Base-by-base conservation (phyloP, 1,140 invertebrate species). In the Limonius californicus region DNA sequence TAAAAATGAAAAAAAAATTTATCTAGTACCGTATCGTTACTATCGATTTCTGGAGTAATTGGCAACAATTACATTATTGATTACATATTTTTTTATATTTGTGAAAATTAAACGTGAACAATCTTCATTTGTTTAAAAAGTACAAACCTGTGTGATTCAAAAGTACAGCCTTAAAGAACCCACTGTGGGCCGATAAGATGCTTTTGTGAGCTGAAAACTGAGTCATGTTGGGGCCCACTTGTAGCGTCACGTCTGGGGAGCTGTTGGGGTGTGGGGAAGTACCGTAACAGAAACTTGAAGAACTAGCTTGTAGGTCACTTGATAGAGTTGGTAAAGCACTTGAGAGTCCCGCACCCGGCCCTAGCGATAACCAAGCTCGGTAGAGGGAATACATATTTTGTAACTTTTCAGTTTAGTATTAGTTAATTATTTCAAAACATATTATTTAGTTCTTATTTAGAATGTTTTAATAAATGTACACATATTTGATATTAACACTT, bases 161-260 rank as follows among this genome's bases (percentile, higher is more conserved):
- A 11, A 85, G 76, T 20, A 82, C 77, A 2, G 83, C 82, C 59
- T 84, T 80, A 64, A 87, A 79, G 69, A 89, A 90, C 4, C 87
- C 88, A 67, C 87, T 89, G 70, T 90, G 87, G 8, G 84, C 80
- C 2, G 85, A 80, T n/a, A 91, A 71, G 3, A 90, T 79, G 14
- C 79, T 72, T 8, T 83, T 81, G 68, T 90, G 87, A 0, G 87
- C 87, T 0, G 85, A 83, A 74, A 89, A 90, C 35, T 87, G 82
- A 1, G 84, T 83, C 59, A 82, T 79, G 1, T 78, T 77, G 16
- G 84, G 84, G 0, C 86, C 86, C 7, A 87, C 85, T 70, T 84
- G 79, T 0, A 88, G 75, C 15, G 86, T 74, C 0, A 87, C 84
- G 68, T 88, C 85, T 6, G 85, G 85, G 67, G 83, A 73, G 67